Conservation (phyloP, 1,140 invertebrate genomes). For the Whitmania pigra region DNA sequence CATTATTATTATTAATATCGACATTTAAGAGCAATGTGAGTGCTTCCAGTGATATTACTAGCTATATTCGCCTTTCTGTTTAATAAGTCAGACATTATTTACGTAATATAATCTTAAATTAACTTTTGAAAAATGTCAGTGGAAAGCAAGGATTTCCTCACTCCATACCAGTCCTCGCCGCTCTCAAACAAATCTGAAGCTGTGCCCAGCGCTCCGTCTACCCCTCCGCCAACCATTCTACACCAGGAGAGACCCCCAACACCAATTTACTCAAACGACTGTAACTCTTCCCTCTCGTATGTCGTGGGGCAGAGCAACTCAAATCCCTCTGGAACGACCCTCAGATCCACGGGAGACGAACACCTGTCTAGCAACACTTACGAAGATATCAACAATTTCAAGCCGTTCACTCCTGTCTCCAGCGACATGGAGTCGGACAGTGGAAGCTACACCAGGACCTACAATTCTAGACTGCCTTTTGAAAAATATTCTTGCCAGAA, state of each 20-base stretch:
- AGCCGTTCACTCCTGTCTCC: slow-evolving; percentile 5
- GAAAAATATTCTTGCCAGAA: slow-evolving; percentile 6
- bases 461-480: slow-evolving; percentile 10
- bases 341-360: neutral
- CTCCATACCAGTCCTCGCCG: slow-evolving; percentile 1
- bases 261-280: slow-evolving; percentile 9
- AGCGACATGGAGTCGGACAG: neutral
- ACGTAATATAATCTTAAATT: neutral
- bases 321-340: neutral
- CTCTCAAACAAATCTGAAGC: slow-evolving; percentile 1
- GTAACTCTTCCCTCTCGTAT: neutral
- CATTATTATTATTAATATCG: no score
- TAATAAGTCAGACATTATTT: neutral
- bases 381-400: slow-evolving; percentile 9
- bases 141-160: neutral
- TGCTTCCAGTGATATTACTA: neutral
- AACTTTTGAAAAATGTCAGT: neutral
- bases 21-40: neutral
- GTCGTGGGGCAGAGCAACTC: neutral
- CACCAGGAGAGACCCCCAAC: neutral
- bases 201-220: neutral
- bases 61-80: neutral
- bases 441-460: neutral
- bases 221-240: neutral
- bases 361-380: neutral